Evolutionary conservation across 2,888 invertebrate genomes (phyloP), one percentile per base, ranked within the genome.

Genomic region (Ectemnius lituratus): DNA sequence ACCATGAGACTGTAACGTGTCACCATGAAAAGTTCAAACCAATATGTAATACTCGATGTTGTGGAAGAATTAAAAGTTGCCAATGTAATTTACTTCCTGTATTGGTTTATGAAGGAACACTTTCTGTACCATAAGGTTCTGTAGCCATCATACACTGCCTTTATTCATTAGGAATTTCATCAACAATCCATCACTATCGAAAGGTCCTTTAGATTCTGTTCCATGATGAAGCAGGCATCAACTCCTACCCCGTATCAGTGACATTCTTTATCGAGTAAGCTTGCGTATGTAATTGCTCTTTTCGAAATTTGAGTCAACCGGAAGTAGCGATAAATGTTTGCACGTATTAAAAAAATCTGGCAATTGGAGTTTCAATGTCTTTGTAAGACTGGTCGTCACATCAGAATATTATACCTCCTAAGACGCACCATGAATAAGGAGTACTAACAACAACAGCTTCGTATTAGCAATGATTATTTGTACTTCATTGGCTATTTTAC

Each of bases 401-500:
- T 73, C 71, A 52, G 66, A 68, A 62, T 67, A 62, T 68, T 77
- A 75, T 81, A 76, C 69, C 65, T 47, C 69, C 68, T 72, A 70
- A 81, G 71, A 77, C 56, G 76, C 76, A 76, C 70, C 70, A 73
- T 73, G 70, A 68, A 70, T 82, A 80, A 37, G 70, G 57, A 74
- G 46, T 78, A 80, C 66, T 80, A 79, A 80, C 71, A 76, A 70
- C 66, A 82, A 74, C 80, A 80, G 80, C 70, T 75, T 82, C 69
- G 69, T 82, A 82, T 79, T 83, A 81, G 79, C 72, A 63, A 73
- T 73, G 77, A 78, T 81, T 82, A 74, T 81, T 82, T 83, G 74
- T 83, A 83, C 79, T 73, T 79, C 78, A 82, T 81, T 81, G 79
- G 79, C 83, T 82, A 73, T 62, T 81, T 81, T 82, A 79, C 78